Evolutionary conservation across 2,888 invertebrate species (phyloP), one percentile per base, ranked within the genome.

Genomic region (Ceramica pisi): DNA sequence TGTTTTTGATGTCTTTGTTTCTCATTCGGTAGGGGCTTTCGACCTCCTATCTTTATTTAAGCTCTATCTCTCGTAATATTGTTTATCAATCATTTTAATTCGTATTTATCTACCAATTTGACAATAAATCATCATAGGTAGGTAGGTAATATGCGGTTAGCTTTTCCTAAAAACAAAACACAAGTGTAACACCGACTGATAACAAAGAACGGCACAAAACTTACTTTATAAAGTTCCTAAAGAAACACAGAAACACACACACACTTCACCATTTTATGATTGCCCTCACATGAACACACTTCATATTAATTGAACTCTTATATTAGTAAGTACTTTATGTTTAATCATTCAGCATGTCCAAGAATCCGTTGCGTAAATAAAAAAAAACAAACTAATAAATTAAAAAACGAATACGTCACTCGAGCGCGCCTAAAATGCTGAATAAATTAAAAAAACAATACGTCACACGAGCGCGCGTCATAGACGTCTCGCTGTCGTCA

Each of bases 391-490:
- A 78, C 63, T 26, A 83, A 83, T 79, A 78, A 88, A 78, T 67
- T 26, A 83, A 83, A 80, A 78, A 88, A 12, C 55, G 55, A 78
- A 88, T 77, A 91, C 90, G 90, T 92, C 91, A 92, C 91, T 86
- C 90, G 86, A 89, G 86, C 90, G 89, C 86, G 84, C 86, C 41
- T 26, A 56, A 61, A 50, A 61, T 60, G 12, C 51, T 61, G 64
- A 75, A 77, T 74, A 77, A 68, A 77, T 67, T 26, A 83, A 83
- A 79, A 78, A 88, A 91, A 12, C 55, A 78, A 88, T 77, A 91
- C 90, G 90, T 92, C 91, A 92, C 91, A 86, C 90, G 86, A 89
- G 86, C 90, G 89, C 86, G 84, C 86, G 89, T 89, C 92, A 72
- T 64, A 51, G 55, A 75, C 62, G 89, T 85, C 85, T 84, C 31